These are phyloP conservation scores for Oryzias melastigma DNA, from an alignment of 2,113 vertebrate genomes.

Conservation along the genomic window DNA sequence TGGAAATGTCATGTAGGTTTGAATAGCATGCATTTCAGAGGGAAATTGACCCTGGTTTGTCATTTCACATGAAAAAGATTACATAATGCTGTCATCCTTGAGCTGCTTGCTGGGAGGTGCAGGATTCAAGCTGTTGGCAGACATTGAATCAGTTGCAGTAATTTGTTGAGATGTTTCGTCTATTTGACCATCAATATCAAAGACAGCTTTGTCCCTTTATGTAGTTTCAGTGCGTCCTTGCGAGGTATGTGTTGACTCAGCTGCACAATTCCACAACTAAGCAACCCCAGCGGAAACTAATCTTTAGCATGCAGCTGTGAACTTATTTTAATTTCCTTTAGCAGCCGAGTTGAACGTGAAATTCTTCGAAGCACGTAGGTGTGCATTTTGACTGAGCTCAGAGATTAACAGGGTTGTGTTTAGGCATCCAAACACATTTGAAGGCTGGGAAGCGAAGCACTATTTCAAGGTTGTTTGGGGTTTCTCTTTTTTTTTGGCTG, in stretches of 20 bases:
- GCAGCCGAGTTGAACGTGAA: constrained; percentile 26
- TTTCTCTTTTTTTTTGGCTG: constrained; percentile 44
- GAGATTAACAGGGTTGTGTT: constrained; percentile 55
- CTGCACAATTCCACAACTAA: constrained; percentile 27
- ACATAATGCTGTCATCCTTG: constrained; percentile 17
- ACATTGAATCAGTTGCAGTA: constrained; percentile 30
- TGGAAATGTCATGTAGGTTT: constrained; percentile 7
- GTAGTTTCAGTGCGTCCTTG: constrained; percentile 5
- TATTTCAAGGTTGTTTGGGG: constrained; percentile 60
- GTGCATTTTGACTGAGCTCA: constrained; percentile 44
- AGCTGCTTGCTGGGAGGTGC: constrained; percentile 2
- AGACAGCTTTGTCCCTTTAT: not conserved
- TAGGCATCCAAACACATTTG: constrained; percentile 52
- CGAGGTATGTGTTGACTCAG: constrained; percentile 26
- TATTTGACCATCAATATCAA: constrained; percentile 18
- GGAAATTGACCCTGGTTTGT: constrained; percentile 1
- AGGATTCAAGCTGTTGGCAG: constrained; percentile 20
- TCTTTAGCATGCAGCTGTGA: constrained; percentile 1
- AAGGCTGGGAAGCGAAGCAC: constrained; percentile 57
- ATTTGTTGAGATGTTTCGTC: constrained; percentile 35
- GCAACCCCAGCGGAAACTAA: constrained; percentile 5
- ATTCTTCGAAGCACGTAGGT: constrained; percentile 47
- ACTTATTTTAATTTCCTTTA: constrained; percentile 5
- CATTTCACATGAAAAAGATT: constrained; percentile 14
- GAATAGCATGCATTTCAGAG: constrained; percentile 1